Conservation (phyloP, 2,888 invertebrate genomes). For the Hypomecis punctinalis region DNA sequence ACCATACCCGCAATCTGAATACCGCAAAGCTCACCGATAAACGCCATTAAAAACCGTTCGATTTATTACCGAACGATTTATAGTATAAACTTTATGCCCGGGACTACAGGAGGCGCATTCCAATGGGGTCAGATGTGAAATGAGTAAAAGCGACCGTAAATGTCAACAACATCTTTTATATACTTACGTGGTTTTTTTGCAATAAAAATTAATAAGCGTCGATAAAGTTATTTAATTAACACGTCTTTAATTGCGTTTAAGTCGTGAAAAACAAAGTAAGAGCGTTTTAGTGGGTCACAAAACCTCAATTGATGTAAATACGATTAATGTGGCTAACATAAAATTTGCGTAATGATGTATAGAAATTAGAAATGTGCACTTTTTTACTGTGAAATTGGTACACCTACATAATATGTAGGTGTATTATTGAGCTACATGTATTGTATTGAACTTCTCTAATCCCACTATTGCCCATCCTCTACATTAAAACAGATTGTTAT, state of each 20-base stretch:
- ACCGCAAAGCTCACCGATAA: slow-evolving; percentile 84
- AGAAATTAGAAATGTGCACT: too few relatives aligned
- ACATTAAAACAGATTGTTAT: too few relatives aligned
- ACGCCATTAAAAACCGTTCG: slow-evolving; percentile 85
- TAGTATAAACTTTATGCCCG: slow-evolving; percentile 32
- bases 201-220: neutral
- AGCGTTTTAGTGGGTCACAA: neutral
- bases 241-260: slow-evolving; percentile 11
- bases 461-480: too few relatives aligned
- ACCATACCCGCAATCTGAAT: slow-evolving; percentile 76
- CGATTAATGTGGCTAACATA: neutral
- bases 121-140: slow-evolving; percentile 30
- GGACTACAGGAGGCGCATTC: slow-evolving; percentile 39
- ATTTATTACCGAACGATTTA: slow-evolving; percentile 83
- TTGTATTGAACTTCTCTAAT: too few relatives aligned
- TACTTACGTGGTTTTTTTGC: slow-evolving; percentile 8
- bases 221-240: slow-evolving; percentile 12
- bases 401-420: too few relatives aligned
- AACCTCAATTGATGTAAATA: neutral
- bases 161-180: slow-evolving; percentile 27
- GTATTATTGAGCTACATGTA: too few relatives aligned
- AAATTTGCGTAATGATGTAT: neutral
- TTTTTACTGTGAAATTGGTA: too few relatives aligned
- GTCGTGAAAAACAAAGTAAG: slow-evolving; percentile 3
- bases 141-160: slow-evolving; percentile 27